Conservation (phyloP, 2,888 invertebrate genomes). For the Pollenia angustigena region DNA sequence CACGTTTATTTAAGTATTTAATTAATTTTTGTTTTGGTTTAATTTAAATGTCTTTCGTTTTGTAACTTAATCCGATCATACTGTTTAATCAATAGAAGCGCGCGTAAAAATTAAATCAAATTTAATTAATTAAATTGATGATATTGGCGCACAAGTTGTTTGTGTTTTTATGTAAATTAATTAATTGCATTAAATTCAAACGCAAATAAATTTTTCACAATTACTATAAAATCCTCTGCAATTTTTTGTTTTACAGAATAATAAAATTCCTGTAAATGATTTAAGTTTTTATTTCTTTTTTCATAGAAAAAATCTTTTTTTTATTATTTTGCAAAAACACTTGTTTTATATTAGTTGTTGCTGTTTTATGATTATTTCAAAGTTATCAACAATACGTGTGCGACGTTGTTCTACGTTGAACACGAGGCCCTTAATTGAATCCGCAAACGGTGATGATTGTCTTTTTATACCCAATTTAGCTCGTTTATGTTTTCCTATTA, state of each 20-base stretch:
- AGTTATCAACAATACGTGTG: slow-evolving; percentile 63
- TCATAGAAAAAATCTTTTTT: slow-evolving; percentile 32
- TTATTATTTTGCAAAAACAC: slow-evolving; percentile 47
- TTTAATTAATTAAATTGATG: slow-evolving; percentile 78
- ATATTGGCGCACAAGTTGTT: slow-evolving; percentile 69
- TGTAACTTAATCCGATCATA: slow-evolving; percentile 78
- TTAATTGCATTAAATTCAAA: slow-evolving; percentile 80
- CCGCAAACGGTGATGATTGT: slow-evolving; percentile 87
- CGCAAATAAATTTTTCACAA: slow-evolving; percentile 62
- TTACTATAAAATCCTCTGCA: slow-evolving; percentile 58
- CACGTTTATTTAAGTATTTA: slow-evolving; percentile 64
- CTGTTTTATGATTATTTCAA: slow-evolving; percentile 47
- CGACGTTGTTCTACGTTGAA: slow-evolving; percentile 78
- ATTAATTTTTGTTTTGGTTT: slow-evolving; percentile 48
- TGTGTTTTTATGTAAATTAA: slow-evolving; percentile 78
- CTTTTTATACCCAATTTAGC: slow-evolving; percentile 85
- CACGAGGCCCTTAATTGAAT: slow-evolving; percentile 84
- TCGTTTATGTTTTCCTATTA: slow-evolving; percentile 78
- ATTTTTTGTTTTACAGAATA: slow-evolving; percentile 42
- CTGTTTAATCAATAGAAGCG: slow-evolving; percentile 77
- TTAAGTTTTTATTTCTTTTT: slow-evolving; percentile 55
- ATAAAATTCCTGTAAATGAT: slow-evolving; percentile 61
- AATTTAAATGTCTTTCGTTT: slow-evolving; percentile 84
- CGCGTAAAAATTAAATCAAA: slow-evolving; percentile 79
- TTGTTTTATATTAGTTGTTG: slow-evolving; percentile 67